These are phyloP conservation scores for Drosophila pseudoananassae DNA, from an alignment of 1,140 invertebrate genomes.

Conservation along the genomic window DNA sequence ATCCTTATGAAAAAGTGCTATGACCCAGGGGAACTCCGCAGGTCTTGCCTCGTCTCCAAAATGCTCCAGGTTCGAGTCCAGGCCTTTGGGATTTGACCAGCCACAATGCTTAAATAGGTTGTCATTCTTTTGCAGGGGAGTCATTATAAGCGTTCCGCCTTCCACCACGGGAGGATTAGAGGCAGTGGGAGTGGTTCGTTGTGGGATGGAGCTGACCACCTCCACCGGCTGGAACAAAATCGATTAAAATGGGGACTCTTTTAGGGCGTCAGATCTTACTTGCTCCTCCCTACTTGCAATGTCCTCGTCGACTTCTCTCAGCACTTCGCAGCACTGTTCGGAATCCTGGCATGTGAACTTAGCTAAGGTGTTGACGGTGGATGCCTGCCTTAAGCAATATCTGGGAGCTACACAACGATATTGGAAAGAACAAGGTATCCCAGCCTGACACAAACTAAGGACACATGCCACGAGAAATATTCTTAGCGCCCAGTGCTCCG, in stretches of 20 bases:
- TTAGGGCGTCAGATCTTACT: background rate
- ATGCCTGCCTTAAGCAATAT: background rate
- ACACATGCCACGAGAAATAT: background rate
- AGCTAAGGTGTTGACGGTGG: background rate
- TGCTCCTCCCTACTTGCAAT: no score
- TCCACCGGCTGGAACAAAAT: background rate
- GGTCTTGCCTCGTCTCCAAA: background rate
- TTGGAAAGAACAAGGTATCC: background rate
- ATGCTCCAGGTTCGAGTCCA: background rate
- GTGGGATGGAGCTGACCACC: background rate
- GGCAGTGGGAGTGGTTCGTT: background rate
- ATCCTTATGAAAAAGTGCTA: background rate
- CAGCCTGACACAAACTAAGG: background rate
- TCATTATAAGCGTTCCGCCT: background rate
- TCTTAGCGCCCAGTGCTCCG: background rate
- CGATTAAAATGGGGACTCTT: background rate
- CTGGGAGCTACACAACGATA: background rate
- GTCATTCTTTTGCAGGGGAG: background rate
- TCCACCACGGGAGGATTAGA: no score
- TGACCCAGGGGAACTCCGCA: conserved; percentile 7
- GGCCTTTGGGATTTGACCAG: background rate
- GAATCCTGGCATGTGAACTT: background rate
- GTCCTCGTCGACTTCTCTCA: background rate
- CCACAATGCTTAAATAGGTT: background rate
- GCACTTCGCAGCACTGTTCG: background rate